Base-by-base conservation (phyloP, 2,888 invertebrate genomes). In the Orchesella flavescens region DNA sequence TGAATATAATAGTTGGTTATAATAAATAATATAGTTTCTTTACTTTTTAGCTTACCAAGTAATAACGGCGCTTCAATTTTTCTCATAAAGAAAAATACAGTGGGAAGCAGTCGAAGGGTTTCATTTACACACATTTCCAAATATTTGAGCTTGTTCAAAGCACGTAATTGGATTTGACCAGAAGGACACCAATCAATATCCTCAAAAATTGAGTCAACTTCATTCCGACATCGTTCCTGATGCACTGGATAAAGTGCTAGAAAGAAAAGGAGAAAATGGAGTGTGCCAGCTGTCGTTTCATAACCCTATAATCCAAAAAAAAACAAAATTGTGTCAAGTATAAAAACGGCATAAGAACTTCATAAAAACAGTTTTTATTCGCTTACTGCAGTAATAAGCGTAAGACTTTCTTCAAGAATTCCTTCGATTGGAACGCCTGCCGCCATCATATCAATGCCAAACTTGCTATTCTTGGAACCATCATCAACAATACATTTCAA, bases 91-190 rank as follows among this genome's bases (percentile, higher is more conserved):
- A 49, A 1, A 3, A 23, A 23, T 17, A 53, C 53, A 23, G 17
- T 21, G 1, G 69, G 53, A 3, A 43, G 13, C 4, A 69, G 21
- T 15, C 69, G n/a, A 10, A 19, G 19, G 1, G 57, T 57, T 57
- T 57, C 57, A 19, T 19, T 57, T 10, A 53, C 53, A n/a, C 68
- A 68, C 34, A n/a, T 13, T 19, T 68, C 68, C 44, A 68, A 17
- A 46, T 68, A 44, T 7, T 44, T 19, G 46, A 68, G 2, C 10
- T 19, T 46, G 10, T 13, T 23, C 7, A 66, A 17, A 19, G 15
- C 34, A n/a, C n/a, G n/a, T 15, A 44, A n/a, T 7, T 9, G 12
- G 4, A 66, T 12, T 15, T 63, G 9, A 13, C 46, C 46, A 46
- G 7, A 10, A 13, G 13, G 46, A 13, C 46, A 46, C 9, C 7